phyloP scores from a whole-genome alignment of 2,113 vertebrate genomes.

The Pithys albifrons region DNA sequence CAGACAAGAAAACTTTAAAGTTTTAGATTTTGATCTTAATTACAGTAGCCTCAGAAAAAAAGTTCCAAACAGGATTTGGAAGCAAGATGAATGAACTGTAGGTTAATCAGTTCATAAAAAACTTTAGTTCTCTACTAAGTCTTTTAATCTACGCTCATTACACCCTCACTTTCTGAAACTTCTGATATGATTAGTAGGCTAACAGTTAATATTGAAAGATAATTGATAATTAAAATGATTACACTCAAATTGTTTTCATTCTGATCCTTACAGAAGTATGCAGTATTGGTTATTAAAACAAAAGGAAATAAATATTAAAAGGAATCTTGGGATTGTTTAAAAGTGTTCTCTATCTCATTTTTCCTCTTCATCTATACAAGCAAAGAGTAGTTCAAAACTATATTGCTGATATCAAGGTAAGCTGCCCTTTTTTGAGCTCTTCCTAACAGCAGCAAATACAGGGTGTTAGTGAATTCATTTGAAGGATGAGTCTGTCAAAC shows the following conservation, averaged over 20 bases:
- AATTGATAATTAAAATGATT: background rate
- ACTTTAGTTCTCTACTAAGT: background rate
- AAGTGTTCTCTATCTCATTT: background rate
- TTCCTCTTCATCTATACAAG: background rate
- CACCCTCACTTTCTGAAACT: background rate
- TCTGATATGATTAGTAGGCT: background rate
- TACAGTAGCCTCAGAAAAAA: background rate
- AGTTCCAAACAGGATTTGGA: background rate
- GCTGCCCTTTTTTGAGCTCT: background rate
- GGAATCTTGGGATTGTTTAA: background rate
- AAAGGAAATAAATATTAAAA: background rate
- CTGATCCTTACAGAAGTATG: background rate
- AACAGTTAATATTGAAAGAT: background rate
- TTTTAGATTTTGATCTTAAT: background rate
- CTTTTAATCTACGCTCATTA: background rate
- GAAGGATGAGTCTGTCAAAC: background rate
- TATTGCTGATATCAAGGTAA: background rate
- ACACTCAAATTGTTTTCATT: background rate
- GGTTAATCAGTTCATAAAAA: background rate
- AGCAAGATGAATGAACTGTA: background rate
- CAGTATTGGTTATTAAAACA: background rate
- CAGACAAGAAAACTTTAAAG: background rate
- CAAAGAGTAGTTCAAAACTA: background rate
- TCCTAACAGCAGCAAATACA: background rate
- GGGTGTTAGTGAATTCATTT: background rate